Percentiles rank a stretch among this genome's conserved stretches.
Evolutionary conservation across 1,140 invertebrate genomes (phyloP).

Genomic region (Schmidtea mediterranea): DNA sequence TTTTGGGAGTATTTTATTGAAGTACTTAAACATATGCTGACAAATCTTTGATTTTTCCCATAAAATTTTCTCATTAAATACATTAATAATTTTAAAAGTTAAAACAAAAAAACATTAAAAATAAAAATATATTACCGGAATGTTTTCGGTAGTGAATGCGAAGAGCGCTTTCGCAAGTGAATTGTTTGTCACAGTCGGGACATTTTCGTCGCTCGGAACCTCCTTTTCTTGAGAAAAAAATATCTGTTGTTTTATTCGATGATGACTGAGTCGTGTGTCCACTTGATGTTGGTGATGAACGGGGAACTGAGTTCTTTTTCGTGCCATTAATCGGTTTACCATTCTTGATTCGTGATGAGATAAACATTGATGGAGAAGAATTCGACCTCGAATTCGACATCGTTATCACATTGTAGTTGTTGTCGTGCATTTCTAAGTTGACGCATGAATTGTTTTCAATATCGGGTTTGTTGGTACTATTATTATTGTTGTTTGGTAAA

Average conservation of each 20-base stretch:
- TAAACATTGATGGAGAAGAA: too few species aligned
- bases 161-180: conserved; percentile 3
- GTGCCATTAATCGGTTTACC: too few species aligned
- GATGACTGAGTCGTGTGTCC: neutral
- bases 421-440: neutral
- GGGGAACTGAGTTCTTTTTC: neutral
- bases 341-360: too few species aligned
- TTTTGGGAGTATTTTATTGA: too few species aligned
- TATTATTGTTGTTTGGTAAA: neutral
- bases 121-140: neutral
- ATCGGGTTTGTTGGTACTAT: neutral
- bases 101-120: neutral
- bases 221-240: too few species aligned
- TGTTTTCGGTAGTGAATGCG: conserved; percentile 4
- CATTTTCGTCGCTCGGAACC: neutral
- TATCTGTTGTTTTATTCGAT: too few species aligned
- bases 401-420: too few species aligned
- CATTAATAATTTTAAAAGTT: neutral
- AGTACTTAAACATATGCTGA: too few species aligned
- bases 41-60: too few species aligned
- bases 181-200: conserved; percentile 1
- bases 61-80: neutral
- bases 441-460: neutral
- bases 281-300: neutral
- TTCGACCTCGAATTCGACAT: too few species aligned